These are phyloP conservation scores for Microctonus aethiopoides DNA, from an alignment of 2,888 invertebrate species.

Conservation along the genomic window DNA sequence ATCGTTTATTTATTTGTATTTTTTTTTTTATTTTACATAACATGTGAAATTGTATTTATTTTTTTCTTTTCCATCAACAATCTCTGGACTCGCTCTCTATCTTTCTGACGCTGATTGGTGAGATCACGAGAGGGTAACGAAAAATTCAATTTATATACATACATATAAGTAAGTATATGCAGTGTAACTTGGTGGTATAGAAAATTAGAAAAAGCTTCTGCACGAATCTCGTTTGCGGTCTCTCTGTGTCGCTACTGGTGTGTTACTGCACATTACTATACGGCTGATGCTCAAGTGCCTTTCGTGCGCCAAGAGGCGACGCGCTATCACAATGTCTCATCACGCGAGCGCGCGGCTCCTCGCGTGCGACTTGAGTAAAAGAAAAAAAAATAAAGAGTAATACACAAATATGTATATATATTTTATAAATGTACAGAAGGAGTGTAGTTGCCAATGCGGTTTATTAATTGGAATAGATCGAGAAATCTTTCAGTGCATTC, in stretches of 20 bases:
- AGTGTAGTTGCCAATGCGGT: conserved; percentile 21
- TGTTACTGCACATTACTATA: background rate
- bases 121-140: conserved; percentile 13
- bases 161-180: background rate
- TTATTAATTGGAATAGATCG: conserved; percentile 35
- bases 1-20: background rate
- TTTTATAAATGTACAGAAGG: background rate
- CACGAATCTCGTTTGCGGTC: conserved; percentile 30
- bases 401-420: background rate
- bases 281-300: conserved; percentile 18
- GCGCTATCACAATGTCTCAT: conserved; percentile 37
- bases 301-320: conserved; percentile 31
- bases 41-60: background rate
- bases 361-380: conserved; percentile 27
- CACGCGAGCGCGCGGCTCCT: conserved; percentile 35
- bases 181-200: background rate
- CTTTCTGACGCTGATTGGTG: conserved; percentile 6
- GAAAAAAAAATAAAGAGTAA: background rate
- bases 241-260: conserved; percentile 8
- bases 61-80: background rate
- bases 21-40: background rate
- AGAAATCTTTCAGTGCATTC: too few relatives aligned
- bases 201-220: conserved; percentile 29
- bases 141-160: background rate
- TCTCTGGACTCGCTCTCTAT: background rate